phyloP scores from a whole-genome alignment of 2,113 vertebrate species.

The Pelecanus crispus region DNA sequence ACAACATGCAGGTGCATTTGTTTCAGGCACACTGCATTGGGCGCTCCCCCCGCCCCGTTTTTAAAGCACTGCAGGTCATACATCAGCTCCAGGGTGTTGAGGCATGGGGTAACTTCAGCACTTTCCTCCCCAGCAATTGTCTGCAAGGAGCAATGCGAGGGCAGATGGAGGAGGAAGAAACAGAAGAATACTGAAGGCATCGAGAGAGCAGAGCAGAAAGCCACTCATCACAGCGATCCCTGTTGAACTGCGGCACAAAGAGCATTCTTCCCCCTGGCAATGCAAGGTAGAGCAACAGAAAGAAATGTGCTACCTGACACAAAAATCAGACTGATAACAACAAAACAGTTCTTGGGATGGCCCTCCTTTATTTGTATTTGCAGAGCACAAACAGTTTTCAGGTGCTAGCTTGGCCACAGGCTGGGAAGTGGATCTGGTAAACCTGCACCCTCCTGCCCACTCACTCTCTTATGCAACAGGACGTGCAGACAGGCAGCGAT shows the following conservation, averaged over 20 bases:
- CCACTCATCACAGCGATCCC: background rate
- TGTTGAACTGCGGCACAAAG: background rate
- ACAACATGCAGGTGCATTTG: background rate
- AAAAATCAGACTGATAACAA: background rate
- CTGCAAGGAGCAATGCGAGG: background rate
- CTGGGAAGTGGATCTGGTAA: background rate
- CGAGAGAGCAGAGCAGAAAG: background rate
- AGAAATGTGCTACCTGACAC: background rate
- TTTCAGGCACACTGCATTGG: background rate
- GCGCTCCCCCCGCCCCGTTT: no score
- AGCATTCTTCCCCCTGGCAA: background rate
- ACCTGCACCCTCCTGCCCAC: background rate
- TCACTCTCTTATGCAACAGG: background rate
- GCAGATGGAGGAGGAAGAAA: background rate
- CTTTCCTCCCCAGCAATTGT: background rate
- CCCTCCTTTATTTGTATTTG: background rate
- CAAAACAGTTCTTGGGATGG: background rate
- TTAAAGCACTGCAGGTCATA: background rate
- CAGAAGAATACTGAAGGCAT: fast-evolving
- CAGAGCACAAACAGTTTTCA: background rate
- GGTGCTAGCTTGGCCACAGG: background rate
- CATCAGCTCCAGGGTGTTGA: background rate
- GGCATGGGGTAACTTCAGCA: background rate
- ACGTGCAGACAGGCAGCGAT: fast-evolving
- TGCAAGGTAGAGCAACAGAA: background rate